A percentile compares a stretch with the other conserved stretches of the same genome.
Conservation (phyloP, 2,113 vertebrate species). For the Hippocampus abdominalis region DNA sequence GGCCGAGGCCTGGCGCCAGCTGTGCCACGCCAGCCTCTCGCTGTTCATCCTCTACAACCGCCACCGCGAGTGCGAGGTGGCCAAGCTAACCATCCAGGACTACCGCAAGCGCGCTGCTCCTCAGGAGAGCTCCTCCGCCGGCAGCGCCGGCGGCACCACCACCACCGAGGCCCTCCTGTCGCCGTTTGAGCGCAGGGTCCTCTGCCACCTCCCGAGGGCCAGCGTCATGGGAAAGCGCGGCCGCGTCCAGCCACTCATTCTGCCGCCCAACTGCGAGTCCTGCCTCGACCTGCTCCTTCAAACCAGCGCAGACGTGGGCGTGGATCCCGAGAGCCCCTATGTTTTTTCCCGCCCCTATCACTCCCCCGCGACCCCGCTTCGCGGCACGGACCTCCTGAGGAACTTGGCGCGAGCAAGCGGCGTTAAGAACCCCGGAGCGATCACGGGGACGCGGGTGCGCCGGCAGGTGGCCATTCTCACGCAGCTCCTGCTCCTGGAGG, state of each 20-base stretch:
- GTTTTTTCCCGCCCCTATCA: conserved; percentile 76
- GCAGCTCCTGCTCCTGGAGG: conserved; percentile 73
- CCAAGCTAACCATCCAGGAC: conserved; percentile 73
- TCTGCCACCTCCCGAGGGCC: conserved; percentile 66
- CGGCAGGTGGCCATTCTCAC: conserved; percentile 76
- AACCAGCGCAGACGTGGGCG: conserved; percentile 72
- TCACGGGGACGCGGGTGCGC: conserved; percentile 68
- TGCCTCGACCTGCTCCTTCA: conserved; percentile 74
- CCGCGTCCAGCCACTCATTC: conserved; percentile 69
- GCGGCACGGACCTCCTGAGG: conserved; percentile 74
- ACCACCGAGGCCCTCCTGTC: conserved; percentile 66
- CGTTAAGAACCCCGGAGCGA: conserved; percentile 63
- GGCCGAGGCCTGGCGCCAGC: conserved; percentile 73
- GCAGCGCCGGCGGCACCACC: conserved; percentile 37
- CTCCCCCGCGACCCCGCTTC: conserved; percentile 73
- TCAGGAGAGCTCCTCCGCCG: conserved; percentile 9
- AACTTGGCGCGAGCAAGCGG: conserved; percentile 71
- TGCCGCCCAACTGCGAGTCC: conserved; percentile 71
- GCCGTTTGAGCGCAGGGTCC: conserved; percentile 72
- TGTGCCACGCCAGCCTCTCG: conserved; percentile 77
- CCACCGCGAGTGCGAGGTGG: conserved; percentile 76
- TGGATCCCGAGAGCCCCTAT: conserved; percentile 74
- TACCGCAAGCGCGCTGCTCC: conserved; percentile 60
- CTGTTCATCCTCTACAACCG: conserved; percentile 78
- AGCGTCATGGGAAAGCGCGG: conserved; percentile 73